Percentiles rank a stretch among this genome's conserved stretches.
Evolutionary conservation across 37 sponge, comb jelly and placozoan species (phyloP).

Genomic region (Cliona cf. orientalis): DNA sequence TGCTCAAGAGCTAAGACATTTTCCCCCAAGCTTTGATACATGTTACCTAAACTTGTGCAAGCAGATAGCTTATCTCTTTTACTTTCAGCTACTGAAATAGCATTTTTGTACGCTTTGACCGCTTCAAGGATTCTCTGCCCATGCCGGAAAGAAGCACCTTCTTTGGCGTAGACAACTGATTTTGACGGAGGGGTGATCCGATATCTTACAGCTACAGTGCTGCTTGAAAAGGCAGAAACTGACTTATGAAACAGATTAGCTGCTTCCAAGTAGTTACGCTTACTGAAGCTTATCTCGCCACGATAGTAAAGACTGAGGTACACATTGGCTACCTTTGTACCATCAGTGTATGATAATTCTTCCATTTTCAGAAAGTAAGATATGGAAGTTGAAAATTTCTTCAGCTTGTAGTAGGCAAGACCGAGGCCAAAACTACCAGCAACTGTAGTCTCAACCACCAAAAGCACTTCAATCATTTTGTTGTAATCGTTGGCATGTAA

Average conservation of each 20-base stretch:
- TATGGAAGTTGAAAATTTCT: constrained; percentile 11
- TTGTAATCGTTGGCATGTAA: constrained; percentile 57
- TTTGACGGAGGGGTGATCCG: constrained; percentile 20
- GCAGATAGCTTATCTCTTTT: constrained; percentile 57
- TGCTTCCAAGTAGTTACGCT: constrained; percentile 18
- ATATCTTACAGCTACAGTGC: constrained; percentile 10
- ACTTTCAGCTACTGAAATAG: constrained; percentile 8
- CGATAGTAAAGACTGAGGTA: constrained; percentile 51
- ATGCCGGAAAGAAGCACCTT: constrained; percentile 29
- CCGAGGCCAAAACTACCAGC: constrained; percentile 52
- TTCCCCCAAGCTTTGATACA: constrained; percentile 62
- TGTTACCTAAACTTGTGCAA: constrained; percentile 62
- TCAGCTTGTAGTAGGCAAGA: constrained; percentile 56
- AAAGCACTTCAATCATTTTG: constrained; percentile 28
- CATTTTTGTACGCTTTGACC: constrained; percentile 38
- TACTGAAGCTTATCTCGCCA: constrained; percentile 39
- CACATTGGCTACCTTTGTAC: not conserved
- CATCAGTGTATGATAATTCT: not conserved
- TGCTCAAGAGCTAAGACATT: constrained; percentile 49
- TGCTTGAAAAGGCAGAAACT: not conserved
- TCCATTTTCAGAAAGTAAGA: constrained; percentile 9
- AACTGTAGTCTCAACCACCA: not conserved
- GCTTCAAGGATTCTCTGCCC: constrained; percentile 62
- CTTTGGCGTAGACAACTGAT: constrained; percentile 41
- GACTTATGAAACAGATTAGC: constrained; percentile 29